Evolutionary conservation across 2,888 invertebrate genomes (phyloP), one percentile per base, ranked within the genome.

Genomic region (Melipona beecheii): DNA sequence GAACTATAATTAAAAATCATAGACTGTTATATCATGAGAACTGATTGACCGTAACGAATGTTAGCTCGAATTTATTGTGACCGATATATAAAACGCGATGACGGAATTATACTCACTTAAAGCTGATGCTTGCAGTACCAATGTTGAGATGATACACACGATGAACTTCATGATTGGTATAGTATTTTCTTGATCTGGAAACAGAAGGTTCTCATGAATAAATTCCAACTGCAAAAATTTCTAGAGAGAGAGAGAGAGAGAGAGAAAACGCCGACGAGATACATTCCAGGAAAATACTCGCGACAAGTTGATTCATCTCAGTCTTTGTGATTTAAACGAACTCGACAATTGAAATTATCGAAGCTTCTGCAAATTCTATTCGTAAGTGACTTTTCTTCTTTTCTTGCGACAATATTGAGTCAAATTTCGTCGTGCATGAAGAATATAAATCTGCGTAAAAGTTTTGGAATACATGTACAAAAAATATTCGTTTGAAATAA

Each of bases 41-140:
- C 56, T 65, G 69, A 68, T 66, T 43, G 62, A 31, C 24, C 24
- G 27, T 31, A 70, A 69, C 36, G 54, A 72, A 27, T 71, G 36
- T 60, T 62, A 74, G 76, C 74, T 66, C 15, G 71, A 79, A 73
- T 79, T 77, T 78, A 78, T 85, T 13, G 49, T 65, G 71, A 74
- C 50, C 71, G 36, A 77, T 66, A 82, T 66, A 82, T 49, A 60
- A 78, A 73, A 80, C 56, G 43, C 31, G 68, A 81, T 69, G 71
- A 81, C 56, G 62, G 31, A 74, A 80, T 85, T 84, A 76, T 86
- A 92, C 93, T 93, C 85, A 94, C 94, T 91, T 88, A 92, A 85
- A 77, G 92, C 92, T 78, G 92, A 91, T 75, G 91, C 91, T 66
- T 92, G 91, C 68, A 93, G 88, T 80, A 90, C 87, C 68, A 93